Conservation (phyloP, 2,888 invertebrate genomes). For the Orthosia cruda region DNA sequence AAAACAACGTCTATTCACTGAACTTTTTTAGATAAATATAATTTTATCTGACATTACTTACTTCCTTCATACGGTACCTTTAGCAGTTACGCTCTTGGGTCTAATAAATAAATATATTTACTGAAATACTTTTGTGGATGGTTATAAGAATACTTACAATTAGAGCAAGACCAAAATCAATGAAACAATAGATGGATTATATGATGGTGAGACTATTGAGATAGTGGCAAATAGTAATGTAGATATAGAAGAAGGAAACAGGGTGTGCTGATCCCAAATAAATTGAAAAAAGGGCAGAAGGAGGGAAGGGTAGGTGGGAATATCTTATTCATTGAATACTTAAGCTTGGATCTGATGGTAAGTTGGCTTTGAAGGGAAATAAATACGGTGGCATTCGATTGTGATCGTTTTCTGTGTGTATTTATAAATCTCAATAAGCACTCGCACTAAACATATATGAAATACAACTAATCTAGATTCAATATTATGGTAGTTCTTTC, state of each 20-base stretch:
- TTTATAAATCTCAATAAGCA: neutral
- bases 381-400: neutral
- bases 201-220: neutral
- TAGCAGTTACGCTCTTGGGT: neutral
- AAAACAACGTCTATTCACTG: conserved; percentile 24
- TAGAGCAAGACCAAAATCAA: neutral
- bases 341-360: too few species aligned
- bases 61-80: neutral
- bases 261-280: neutral
- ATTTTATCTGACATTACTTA: conserved; percentile 7
- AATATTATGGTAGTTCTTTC: neutral
- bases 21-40: conserved; percentile 13
- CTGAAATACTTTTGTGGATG: neutral
- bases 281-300: neutral
- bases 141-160: neutral
- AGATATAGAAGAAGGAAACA: neutral
- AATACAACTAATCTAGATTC: neutral
- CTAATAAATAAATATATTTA: neutral
- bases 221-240: neutral
- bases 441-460: neutral
- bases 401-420: neutral
- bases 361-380: neutral
- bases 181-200: neutral
- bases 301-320: too few species aligned
- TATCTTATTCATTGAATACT: too few species aligned